phyloP scores from a whole-genome alignment of 2,797 vertebrate species.

The Scyliorhinus canicula region DNA sequence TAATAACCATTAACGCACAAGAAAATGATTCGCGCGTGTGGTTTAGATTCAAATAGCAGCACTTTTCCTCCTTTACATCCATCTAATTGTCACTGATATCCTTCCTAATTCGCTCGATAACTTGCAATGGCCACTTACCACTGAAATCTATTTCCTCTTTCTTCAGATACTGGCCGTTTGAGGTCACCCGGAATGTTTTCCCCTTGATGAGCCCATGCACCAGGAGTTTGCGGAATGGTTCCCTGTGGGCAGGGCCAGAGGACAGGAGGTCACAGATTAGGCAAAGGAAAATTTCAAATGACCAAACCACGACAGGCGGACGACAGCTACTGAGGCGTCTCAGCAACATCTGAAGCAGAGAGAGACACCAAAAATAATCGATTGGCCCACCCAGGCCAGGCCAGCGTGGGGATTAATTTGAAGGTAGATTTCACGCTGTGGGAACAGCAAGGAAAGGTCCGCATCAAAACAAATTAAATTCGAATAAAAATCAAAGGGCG shows the following conservation, averaged over 20 bases:
- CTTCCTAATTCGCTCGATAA: not conserved
- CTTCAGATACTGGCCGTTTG: slow-evolving; percentile 75
- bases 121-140: slow-evolving; percentile 60
- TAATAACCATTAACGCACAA: too few species aligned
- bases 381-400: not conserved
- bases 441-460: not conserved
- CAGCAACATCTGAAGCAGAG: not conserved
- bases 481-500: too few species aligned
- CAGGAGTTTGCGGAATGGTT: slow-evolving; percentile 87
- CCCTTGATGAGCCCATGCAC: slow-evolving; percentile 96
- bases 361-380: not conserved
- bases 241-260: slow-evolving; percentile 57
- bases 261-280: not conserved
- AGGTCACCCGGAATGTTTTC: slow-evolving; percentile 73
- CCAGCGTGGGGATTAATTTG: not conserved
- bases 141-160: slow-evolving; percentile 82
- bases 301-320: not conserved
- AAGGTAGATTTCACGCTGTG: not conserved
- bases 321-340: not conserved
- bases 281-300: not conserved
- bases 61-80: not conserved
- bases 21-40: too few species aligned
- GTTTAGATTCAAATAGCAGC: not conserved
- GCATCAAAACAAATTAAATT: not conserved
- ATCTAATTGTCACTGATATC: not conserved